Base-by-base conservation (phyloP, 2,797 vertebrate genomes). In the Molossus alvarezi region DNA sequence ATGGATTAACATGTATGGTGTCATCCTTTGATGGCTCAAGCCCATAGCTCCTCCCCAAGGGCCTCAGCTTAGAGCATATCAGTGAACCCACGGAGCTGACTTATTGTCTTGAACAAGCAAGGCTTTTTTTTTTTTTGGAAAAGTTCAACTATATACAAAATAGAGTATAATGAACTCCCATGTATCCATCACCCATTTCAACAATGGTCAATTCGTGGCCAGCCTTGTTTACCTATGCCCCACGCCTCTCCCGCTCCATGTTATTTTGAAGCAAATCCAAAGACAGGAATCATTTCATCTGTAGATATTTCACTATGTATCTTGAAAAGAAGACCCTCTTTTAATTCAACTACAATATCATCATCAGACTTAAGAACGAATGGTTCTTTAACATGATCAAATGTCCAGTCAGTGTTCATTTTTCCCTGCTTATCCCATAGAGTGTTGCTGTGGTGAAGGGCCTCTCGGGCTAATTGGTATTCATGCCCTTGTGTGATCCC, bases 251-350 rank as follows among this genome's bases (percentile, higher is more conserved):
- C n/a, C 57, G 88, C 27, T 13, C 55, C 10, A 37, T 77, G 45
- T 75, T 91, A 55, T 75, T 95, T 76, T 71, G 12, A 91, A 55
- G 79, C 58, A 88, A 90, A 87, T 83, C 45, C 15, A 60, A 96
- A 96, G 23, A 45, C 8, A 75, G 29, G n/a, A 53, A 55, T 84
- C 4, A 94, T 88, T 82, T 84, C 29, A 75, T 48, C 29, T 79
- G 71, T 58, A 87, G 41, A 51, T 73, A 90, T 75, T 88, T 88
- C 41, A 65, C 41, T 55, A 64, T 65, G 23, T 76, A 67, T 95
- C 25, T 81, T 62, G 85, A 58, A 85, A 93, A 89, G 64, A 72
- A 72, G 48, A 76, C 14, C 21, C 1, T 77, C 51, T 90, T 85
- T 84, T 81, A 51, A 81, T 64, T 81, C 58, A 75, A 60, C 33